phyloP scores from a whole-genome alignment of 2,888 invertebrate species.

The Pharmacophagus antenor region DNA sequence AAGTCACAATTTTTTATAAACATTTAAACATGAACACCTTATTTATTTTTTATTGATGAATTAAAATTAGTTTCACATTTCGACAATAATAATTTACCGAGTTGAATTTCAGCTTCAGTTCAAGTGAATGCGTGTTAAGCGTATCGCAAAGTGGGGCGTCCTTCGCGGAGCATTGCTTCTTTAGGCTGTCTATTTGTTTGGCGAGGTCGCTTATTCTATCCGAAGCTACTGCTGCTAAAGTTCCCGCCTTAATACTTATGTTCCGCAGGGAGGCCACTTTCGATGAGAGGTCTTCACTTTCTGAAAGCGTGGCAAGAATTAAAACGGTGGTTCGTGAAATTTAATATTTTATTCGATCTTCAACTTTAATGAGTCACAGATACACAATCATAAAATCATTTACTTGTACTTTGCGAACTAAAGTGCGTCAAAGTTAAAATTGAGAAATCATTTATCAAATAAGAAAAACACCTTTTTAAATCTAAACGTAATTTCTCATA shows the following conservation, averaged over 20 bases:
- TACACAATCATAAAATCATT: too few species aligned
- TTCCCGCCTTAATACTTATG: slow-evolving; percentile 78
- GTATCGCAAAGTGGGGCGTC: slow-evolving; percentile 89
- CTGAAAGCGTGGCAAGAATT: slow-evolving; percentile 51
- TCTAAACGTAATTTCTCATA: too few species aligned
- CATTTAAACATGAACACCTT: background rate
- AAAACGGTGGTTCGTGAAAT: slow-evolving; percentile 1
- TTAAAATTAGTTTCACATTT: background rate
- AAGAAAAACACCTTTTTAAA: too few species aligned
- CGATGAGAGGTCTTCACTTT: slow-evolving; percentile 78
- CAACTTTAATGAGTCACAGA: background rate
- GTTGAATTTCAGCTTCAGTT: slow-evolving; percentile 82
- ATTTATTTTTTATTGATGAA: background rate
- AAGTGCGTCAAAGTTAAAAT: too few species aligned
- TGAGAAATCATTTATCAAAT: too few species aligned
- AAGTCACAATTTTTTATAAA: too few species aligned
- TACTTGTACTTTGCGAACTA: too few species aligned
- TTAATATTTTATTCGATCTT: background rate
- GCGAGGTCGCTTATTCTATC: slow-evolving; percentile 82
- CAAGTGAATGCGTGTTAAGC: slow-evolving; percentile 85
- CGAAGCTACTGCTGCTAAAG: slow-evolving; percentile 76
- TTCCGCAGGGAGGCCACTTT: slow-evolving; percentile 80
- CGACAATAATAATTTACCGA: slow-evolving; percentile 65
- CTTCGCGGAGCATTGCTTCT: slow-evolving; percentile 84
- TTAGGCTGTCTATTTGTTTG: slow-evolving; percentile 79